Base-by-base conservation (phyloP, 2,113 vertebrate species). In the Hydropotes inermis region DNA sequence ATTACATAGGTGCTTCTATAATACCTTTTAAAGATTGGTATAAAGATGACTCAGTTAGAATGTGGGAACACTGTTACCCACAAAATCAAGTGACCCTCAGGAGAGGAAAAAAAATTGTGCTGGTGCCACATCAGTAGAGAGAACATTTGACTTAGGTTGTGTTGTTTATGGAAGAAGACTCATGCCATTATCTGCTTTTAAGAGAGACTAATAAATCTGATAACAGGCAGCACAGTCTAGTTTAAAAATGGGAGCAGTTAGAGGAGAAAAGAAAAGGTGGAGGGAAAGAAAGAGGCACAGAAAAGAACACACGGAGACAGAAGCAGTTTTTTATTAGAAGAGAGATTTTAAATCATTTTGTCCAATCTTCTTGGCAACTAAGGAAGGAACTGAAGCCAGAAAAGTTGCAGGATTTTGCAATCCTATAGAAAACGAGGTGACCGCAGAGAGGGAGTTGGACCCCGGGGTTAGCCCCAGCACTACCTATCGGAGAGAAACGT, bases 11-110 rank as follows among this genome's bases (percentile, higher is more conserved):
- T 94, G 64, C 33, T 52, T 70, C 70, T 93, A 76, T 76, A 43
- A 76, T 76, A 14, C 88, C 47, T 76, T 83, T 87, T 87, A 67
- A 97, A 86, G 91, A 95, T 76, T 14, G 9, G 52, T 52, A 86
- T 89, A 95, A 92, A 97, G 76, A 79, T 3, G 7, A 89, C 16
- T 60, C 70, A 43, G 23, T 96, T 96, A 64, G 55, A 67, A 94
- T 43, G 64, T 91, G 83, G 82, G 78, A 43, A 79, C 2, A 5
- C 61, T 94, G 83, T 91, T 94, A 91, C 89, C 76, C 74, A 15
- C 85, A 97, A 95, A 86, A 70, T 94, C 89, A 97, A 88, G 52
- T 39, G 74, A 83, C 88, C 78, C 54, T 88, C 55, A 54, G 21
- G 25, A 45, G 43, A 91, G 50, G 45, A 16, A 30, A 67, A 61